These are phyloP conservation scores for Parelbella ahira DNA, from an alignment of 2,888 invertebrate species.

Conservation along the genomic window DNA sequence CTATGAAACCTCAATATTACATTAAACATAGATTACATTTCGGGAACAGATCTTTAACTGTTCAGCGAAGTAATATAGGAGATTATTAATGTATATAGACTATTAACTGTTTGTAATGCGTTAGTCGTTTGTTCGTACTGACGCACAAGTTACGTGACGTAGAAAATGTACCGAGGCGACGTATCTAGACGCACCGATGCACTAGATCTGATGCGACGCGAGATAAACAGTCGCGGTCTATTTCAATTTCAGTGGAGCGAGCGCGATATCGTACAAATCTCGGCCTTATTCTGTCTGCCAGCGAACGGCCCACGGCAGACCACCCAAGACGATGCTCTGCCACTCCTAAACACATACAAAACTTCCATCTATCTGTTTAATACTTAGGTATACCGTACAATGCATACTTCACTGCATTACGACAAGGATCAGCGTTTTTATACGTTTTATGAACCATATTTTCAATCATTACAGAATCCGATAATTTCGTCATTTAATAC, in stretches of 20 bases:
- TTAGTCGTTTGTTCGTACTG: conserved; percentile 30
- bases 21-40: too few species aligned
- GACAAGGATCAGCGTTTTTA: conserved; percentile 50
- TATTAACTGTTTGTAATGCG: too few species aligned
- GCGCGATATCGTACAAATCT: conserved; percentile 70
- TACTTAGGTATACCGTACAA: conserved; percentile 45
- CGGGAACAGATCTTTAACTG: too few species aligned
- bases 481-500: conserved; percentile 51
- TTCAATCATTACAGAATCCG: conserved; percentile 45
- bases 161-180: conserved; percentile 55
- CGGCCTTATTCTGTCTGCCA: conserved; percentile 64
- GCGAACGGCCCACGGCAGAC: conserved; percentile 54
- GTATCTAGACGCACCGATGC: conserved; percentile 62
- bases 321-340: conserved; percentile 65
- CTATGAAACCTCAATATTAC: too few species aligned
- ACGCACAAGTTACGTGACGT: conserved; percentile 39
- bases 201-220: conserved; percentile 69
- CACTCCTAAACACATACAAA: conserved; percentile 63
- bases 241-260: conserved; percentile 70
- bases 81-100: too few species aligned
- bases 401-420: conserved; percentile 23
- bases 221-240: conserved; percentile 70
- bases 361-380: conserved; percentile 64
- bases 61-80: too few species aligned
- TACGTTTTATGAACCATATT: conserved; percentile 50